Evolutionary conservation across 2,113 vertebrate genomes (phyloP), one percentile per base, ranked within the genome.

Genomic region (Pandion haliaetus): DNA sequence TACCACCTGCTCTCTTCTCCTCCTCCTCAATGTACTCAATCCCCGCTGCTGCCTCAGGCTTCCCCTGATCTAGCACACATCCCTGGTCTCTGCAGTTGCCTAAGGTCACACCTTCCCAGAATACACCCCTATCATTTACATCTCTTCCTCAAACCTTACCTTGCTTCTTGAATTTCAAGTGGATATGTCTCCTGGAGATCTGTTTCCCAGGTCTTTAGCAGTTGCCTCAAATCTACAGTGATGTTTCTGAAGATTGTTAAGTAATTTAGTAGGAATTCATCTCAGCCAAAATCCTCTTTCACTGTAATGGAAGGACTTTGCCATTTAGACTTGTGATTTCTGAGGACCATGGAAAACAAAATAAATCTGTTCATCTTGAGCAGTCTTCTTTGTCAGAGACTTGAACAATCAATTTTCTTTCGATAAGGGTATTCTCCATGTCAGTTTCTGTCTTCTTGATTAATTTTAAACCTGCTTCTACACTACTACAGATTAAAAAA

Each of bases 1-100:
- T 31, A 31, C 19, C 15, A 57, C 7, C 3, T 1, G 0, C 5
- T 65, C 31, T 65, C 14, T 81, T 2, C n/a, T 42, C 17, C 28
- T 52, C 26, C 42, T 83, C 13, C 29, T 82, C n/a, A 72, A 13
- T 42, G 11, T 15, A 38, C 8, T 54, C 21, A 85, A 8, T 77
- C 4, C 9, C 11, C 7, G 5, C 8, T 16, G 24, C 44, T 72
- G 40, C 34, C 49, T 72, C 40, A 59, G 21, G 44, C 19, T 82
- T 84, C 29, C 12, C 6, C 9, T 65, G 70, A 65, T 40, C 84
- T 72, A 86, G 49, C 24, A 55, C 49, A 42, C 0, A 0, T 66
- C 54, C 49, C 36, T 72, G 28, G 25, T 52, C 16, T 80, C 58
- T 50, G 49, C 16, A 5, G 32, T 26, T 89, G 58, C 50, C 69